Percentiles rank a stretch among this genome's conserved stretches.
Conservation (phyloP, 2,797 vertebrate species). For the Carapus acus region DNA sequence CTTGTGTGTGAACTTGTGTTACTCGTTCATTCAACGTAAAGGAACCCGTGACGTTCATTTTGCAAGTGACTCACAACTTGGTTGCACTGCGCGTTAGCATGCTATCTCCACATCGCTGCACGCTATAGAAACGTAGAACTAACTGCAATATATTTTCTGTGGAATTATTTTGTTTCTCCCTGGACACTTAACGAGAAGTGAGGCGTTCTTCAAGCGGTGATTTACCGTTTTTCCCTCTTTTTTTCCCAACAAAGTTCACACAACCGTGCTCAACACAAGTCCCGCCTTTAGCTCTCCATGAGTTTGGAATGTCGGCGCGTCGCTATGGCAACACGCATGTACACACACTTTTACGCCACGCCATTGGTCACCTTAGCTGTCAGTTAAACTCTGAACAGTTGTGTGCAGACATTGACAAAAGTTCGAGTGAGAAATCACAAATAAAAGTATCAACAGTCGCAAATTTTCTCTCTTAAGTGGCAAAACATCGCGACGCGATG, state of each 20-base stretch:
- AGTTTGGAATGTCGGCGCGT: constrained; percentile 63
- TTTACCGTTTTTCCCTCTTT: constrained; percentile 32
- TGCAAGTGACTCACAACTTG: constrained; percentile 29
- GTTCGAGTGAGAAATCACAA: constrained; percentile 67
- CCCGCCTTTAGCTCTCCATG: constrained; percentile 62
- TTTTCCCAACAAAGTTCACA: constrained; percentile 55
- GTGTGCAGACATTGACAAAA: constrained; percentile 53
- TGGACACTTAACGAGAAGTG: constrained; percentile 16
- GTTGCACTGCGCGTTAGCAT: constrained; percentile 17
- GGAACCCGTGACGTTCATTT: neutral
- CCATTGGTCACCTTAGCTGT: constrained; percentile 62
- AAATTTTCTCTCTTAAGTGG: constrained; percentile 64
- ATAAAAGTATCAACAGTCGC: constrained; percentile 49
- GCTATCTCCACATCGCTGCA: neutral
- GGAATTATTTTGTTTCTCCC: neutral
- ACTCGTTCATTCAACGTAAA: fast-evolving
- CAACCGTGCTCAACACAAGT: constrained; percentile 64
- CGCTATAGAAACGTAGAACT: neutral
- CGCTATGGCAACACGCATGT: constrained; percentile 58
- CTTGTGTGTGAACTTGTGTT: neutral
- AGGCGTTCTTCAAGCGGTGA: constrained; percentile 39
- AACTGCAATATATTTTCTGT: neutral
- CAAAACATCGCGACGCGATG: constrained; percentile 17
- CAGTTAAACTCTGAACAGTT: constrained; percentile 54
- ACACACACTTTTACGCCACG: constrained; percentile 43